phyloP scores from a whole-genome alignment of 2,113 vertebrate species.

The Hystrix brachyura region DNA sequence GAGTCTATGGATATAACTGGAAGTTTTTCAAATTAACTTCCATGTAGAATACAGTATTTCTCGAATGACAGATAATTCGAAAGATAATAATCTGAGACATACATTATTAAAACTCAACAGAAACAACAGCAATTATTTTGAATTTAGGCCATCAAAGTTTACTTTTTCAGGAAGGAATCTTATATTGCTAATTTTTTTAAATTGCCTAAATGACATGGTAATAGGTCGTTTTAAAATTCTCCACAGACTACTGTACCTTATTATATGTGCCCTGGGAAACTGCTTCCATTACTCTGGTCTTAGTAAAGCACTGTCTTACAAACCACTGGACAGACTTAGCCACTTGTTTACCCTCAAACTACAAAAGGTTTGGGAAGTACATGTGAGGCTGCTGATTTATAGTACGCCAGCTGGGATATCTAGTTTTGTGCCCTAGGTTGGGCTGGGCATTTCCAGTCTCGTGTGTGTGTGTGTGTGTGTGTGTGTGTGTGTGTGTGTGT shows the following conservation, averaged over 20 bases:
- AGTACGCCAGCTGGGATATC: neutral
- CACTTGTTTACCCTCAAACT: neutral
- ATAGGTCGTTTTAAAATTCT: neutral
- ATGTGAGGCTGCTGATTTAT: neutral
- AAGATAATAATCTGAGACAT: neutral
- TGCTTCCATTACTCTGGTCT: neutral
- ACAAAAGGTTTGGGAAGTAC: neutral
- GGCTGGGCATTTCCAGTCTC: neutral
- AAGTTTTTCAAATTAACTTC: slow-evolving; percentile 11
- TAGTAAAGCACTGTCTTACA: neutral
- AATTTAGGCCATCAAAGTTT: neutral
- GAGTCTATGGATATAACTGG: neutral
- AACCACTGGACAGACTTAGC: neutral
- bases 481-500: neutral
- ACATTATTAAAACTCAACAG: neutral
- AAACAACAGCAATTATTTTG: neutral
- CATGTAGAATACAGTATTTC: neutral
- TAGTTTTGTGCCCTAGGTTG: neutral
- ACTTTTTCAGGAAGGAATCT: neutral
- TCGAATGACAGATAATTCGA: neutral
- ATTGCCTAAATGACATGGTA: neutral
- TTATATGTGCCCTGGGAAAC: neutral
- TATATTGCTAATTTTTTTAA: neutral
- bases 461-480: neutral
- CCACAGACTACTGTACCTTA: neutral